Evolutionary conservation across 2,888 invertebrate genomes (phyloP).

Genomic region (Lasioglossum marginatum): DNA sequence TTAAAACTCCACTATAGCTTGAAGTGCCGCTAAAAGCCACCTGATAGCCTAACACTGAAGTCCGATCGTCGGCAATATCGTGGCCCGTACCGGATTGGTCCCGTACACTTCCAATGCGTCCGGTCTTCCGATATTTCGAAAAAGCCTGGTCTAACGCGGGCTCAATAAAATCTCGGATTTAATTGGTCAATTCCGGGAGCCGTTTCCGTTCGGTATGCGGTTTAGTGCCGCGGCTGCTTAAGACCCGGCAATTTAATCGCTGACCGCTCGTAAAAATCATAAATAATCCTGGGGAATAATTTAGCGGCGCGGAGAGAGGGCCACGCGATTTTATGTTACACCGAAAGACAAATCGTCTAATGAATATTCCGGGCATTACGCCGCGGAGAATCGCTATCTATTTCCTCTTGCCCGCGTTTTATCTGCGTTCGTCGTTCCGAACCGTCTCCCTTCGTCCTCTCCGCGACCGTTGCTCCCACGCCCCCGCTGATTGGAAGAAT

Average conservation of each 20-base stretch:
- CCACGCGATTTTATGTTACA: conserved; percentile 33
- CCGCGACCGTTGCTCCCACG: background rate
- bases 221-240: conserved; percentile 5
- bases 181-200: background rate
- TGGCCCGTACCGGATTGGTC: background rate
- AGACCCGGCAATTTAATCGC: conserved; percentile 23
- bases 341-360: conserved; percentile 32
- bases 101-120: background rate
- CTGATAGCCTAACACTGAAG: background rate
- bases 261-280: conserved; percentile 25
- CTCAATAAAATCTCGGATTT: conserved; percentile 8
- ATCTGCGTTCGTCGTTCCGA: background rate
- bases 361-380: conserved; percentile 42
- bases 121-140: background rate
- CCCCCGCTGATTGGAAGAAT: background rate
- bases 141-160: background rate
- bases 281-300: conserved; percentile 35
- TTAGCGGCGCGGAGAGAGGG: background rate
- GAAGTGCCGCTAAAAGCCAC: background rate
- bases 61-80: background rate
- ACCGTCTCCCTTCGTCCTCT: background rate
- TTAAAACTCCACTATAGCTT: background rate
- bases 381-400: conserved; percentile 33
- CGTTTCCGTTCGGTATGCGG: background rate
- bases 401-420: conserved; percentile 19